Base-by-base conservation (phyloP, 2,888 invertebrate genomes). In the Tricholauxania praeusta region DNA sequence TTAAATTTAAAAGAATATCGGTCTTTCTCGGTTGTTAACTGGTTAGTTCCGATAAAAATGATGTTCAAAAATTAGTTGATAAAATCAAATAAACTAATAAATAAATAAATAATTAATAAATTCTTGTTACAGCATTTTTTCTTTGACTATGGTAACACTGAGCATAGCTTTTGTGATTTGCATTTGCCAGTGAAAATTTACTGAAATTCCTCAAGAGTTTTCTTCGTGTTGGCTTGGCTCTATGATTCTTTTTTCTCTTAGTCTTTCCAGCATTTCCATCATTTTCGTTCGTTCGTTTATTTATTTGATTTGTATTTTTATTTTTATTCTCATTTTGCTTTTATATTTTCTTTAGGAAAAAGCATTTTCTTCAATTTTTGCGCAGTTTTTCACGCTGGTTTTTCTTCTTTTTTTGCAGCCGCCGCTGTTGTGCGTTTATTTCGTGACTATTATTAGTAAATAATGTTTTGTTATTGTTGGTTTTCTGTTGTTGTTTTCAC, bases 381-480 rank as follows among this genome's bases (percentile, higher is more conserved):
- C 32, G 53, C 17, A 32, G 39, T 32, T 66, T 66, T 53, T 39
- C 59, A 52, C 59, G 65, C 32, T 39, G 19, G 15, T 32, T 28
- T 49, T 48, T 19, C 48, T 60, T 12, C 19, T 53, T 10, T 68
- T 49, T 15, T 62, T 53, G 14, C 55, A 55, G 48, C 47, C 39
- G 48, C 22, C 64, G 48, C 32, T 71, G 57, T 57, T 64, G 57
- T 64, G 64, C 57, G 64, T 71, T 48, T 63, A 63, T 71, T 70
- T 51, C 64, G 64, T 64, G 64, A 64, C 64, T 64, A 49, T 49
- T 64, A 64, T 64, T 64, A 64, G 64, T 64, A 64, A 64, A 64
- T 64, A 64, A 64, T 64, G 32, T 64, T 64, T 49, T 39, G 39
- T 39, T 39, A 39, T 39, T 39, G 39, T 28, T 28, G 28, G 28